Percentiles rank a stretch among this genome's conserved stretches.
phyloP scores from a whole-genome alignment of 2,797 vertebrate species.

The Sebastes kiyomatsui region DNA sequence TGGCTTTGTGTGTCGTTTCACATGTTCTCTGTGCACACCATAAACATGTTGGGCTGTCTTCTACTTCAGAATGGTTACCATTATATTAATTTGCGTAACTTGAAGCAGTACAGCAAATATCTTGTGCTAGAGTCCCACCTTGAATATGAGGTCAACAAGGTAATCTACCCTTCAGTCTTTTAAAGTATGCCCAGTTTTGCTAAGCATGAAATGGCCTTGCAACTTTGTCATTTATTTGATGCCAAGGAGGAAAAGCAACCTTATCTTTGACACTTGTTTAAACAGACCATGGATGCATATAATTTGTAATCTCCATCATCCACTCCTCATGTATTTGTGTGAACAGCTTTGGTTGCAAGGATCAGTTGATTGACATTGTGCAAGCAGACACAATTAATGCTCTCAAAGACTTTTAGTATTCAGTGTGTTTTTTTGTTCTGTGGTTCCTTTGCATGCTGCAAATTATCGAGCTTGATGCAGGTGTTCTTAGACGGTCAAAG shows the following conservation, averaged over 20 bases:
- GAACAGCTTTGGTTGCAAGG: conserved; percentile 58
- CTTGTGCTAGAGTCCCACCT: not conserved
- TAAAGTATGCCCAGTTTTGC: conserved; percentile 13
- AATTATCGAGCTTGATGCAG: not conserved
- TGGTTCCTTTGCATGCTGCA: conserved; percentile 2
- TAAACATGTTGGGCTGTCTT: not conserved
- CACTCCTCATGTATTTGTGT: conserved; percentile 55
- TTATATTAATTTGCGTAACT: conserved; percentile 5
- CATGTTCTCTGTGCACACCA: not conserved
- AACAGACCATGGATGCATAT: conserved; percentile 48
- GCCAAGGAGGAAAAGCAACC: conserved; percentile 42
- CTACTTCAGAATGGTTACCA: not conserved
- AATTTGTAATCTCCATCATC: conserved; percentile 57
- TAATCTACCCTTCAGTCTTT: conserved; percentile 22
- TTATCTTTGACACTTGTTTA: conserved; percentile 61
- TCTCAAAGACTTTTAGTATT: conserved; percentile 43
- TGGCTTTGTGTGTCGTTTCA: not conserved
- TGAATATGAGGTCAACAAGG: conserved; percentile 12
- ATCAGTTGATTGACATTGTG: conserved; percentile 61
- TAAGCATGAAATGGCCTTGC: conserved; percentile 22
- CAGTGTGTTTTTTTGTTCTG: conserved; percentile 1
- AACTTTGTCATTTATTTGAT: conserved; percentile 34
- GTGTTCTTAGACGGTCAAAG: not conserved
- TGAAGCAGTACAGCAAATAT: not conserved
- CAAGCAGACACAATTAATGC: conserved; percentile 42